A percentile compares a stretch with the other conserved stretches of the same genome.
phyloP scores from a whole-genome alignment of 2,888 invertebrate species.

The Drosophila phalerata region DNA sequence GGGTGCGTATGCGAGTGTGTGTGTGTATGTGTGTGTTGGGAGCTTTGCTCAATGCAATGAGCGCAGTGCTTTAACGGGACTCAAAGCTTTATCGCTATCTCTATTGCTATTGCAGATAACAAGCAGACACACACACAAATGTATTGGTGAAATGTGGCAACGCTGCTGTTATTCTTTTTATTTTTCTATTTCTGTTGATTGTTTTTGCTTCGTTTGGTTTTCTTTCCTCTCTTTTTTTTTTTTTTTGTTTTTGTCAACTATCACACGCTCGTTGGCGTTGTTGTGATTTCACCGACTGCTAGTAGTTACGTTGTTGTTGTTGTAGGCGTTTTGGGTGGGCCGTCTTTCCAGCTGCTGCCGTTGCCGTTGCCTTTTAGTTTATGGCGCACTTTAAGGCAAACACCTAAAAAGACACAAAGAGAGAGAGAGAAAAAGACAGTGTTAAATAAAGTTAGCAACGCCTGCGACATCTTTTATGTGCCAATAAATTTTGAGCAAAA shows the following conservation, averaged over 20 bases:
- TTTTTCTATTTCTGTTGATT: slow-evolving; percentile 22
- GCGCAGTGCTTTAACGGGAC: slow-evolving; percentile 65
- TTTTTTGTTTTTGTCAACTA: slow-evolving; percentile 36
- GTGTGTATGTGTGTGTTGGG: slow-evolving; percentile 22
- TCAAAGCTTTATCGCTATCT: slow-evolving; percentile 64
- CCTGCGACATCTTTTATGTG: slow-evolving; percentile 79
- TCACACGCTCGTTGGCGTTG: slow-evolving; percentile 49
- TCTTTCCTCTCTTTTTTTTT: slow-evolving; percentile 13
- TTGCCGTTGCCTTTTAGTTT: slow-evolving; percentile 68
- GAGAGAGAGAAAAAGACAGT: slow-evolving; percentile 27
- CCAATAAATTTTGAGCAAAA: slow-evolving; percentile 74
- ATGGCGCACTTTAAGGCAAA: slow-evolving; percentile 79
- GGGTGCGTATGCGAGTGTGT: neutral
- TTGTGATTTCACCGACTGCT: slow-evolving; percentile 67
- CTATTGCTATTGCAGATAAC: slow-evolving; percentile 56
- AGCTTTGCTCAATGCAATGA: slow-evolving; percentile 65
- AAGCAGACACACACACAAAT: slow-evolving; percentile 20
- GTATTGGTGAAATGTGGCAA: slow-evolving; percentile 72
- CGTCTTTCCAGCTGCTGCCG: slow-evolving; percentile 48
- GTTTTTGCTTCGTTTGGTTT: slow-evolving; percentile 17
- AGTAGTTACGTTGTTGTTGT: slow-evolving; percentile 36
- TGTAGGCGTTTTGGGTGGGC: slow-evolving; percentile 76
- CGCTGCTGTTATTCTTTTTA: slow-evolving; percentile 23
- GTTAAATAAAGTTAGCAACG: slow-evolving; percentile 80
- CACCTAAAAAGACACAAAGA: slow-evolving; percentile 69